phyloP scores from a whole-genome alignment of 1,140 invertebrate genomes.

The Cepaea nemoralis region DNA sequence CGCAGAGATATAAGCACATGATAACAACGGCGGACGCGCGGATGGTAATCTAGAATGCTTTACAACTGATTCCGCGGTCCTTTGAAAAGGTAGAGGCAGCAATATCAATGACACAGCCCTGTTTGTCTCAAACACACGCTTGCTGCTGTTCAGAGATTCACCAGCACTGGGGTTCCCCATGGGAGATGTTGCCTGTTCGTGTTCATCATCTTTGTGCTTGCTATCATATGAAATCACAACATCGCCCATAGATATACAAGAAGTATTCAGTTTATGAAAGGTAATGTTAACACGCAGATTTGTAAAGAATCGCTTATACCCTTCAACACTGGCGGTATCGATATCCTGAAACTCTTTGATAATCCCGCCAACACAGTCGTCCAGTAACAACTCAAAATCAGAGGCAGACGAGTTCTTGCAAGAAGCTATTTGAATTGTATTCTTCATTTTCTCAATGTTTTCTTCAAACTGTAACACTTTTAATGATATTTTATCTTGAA shows the following conservation, averaged over 20 bases:
- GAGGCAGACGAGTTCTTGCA: neutral
- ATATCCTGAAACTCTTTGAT: neutral
- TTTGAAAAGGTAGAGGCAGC: neutral
- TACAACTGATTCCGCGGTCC: neutral
- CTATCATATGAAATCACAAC: neutral
- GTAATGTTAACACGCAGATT: neutral
- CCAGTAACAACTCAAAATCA: neutral
- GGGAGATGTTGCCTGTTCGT: no score
- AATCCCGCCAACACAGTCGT: neutral
- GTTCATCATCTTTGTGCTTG: no score
- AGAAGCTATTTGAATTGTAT: neutral
- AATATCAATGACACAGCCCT: neutral
- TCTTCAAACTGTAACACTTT: neutral
- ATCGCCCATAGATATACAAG: neutral
- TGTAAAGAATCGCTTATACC: neutral
- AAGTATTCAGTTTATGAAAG: neutral
- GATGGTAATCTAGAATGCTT: no score
- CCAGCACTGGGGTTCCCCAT: no score
- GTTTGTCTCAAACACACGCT: neutral
- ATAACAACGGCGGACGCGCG: neutral
- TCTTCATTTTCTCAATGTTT: neutral
- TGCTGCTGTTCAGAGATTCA: neutral
- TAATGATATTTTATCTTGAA: neutral
- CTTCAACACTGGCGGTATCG: neutral
- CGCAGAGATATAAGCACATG: neutral